These are phyloP conservation scores for Hirtodrosophila confusa DNA, from an alignment of 2,888 invertebrate genomes.

Conservation along the genomic window DNA sequence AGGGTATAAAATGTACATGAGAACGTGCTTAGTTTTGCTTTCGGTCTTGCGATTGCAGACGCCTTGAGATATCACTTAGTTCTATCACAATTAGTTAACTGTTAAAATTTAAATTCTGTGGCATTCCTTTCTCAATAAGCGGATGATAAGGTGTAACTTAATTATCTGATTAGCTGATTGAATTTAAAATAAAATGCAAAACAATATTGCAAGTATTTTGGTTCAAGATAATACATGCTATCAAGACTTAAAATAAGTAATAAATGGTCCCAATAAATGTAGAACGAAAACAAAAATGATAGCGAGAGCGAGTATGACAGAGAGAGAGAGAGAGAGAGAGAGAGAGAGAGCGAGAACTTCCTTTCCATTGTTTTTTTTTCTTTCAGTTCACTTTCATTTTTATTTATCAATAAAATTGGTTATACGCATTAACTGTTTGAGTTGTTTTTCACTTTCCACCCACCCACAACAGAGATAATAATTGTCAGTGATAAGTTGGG, in stretches of 20 bases:
- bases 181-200: slow-evolving; percentile 16
- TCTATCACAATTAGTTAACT: slow-evolving; percentile 49
- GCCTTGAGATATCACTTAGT: slow-evolving; percentile 30
- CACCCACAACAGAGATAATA: no score
- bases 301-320: background rate
- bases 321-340: background rate
- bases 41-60: slow-evolving; percentile 20
- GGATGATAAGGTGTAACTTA: slow-evolving; percentile 26
- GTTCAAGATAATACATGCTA: slow-evolving; percentile 8
- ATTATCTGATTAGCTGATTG: slow-evolving; percentile 31
- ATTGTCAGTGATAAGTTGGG: no score
- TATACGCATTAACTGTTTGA: no score
- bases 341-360: no score
- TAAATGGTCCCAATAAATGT: background rate
- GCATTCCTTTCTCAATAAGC: background rate
- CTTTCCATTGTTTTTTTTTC: no score
- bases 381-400: no score
- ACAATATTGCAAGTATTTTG: slow-evolving; percentile 1
- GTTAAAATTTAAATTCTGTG: slow-evolving; percentile 8
- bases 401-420: no score
- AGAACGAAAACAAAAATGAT: background rate
- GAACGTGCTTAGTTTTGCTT: slow-evolving; percentile 12
- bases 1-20: slow-evolving; percentile 22
- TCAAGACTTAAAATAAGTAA: background rate
- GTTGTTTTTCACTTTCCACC: no score